Conservation (phyloP, 2,888 invertebrate genomes). For the Coelogynopora nodosa region DNA sequence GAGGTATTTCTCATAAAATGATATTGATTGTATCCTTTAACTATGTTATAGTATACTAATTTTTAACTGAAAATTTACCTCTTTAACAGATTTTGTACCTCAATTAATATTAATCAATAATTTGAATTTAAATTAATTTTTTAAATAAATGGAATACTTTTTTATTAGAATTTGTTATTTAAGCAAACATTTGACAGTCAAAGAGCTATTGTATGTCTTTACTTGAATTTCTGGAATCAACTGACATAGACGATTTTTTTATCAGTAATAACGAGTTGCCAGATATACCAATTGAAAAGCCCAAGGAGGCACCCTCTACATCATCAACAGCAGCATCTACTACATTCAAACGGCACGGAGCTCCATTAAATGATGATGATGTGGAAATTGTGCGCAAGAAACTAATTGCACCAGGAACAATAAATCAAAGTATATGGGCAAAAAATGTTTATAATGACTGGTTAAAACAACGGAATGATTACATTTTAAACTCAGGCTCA, state of each 20-base stretch:
- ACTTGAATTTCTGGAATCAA: background rate
- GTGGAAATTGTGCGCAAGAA: background rate
- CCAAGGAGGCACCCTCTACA: conserved; percentile 31
- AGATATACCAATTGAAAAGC: conserved; percentile 19
- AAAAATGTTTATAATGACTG: background rate
- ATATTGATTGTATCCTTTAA: no score
- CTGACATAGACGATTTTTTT: background rate
- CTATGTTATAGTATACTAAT: no score
- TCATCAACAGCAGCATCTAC: conserved; percentile 10
- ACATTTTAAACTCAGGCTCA: background rate
- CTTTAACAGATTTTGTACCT: no score
- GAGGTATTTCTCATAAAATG: no score
- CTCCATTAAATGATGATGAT: no score
- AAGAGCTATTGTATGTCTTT: background rate
- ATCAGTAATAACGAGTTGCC: background rate
- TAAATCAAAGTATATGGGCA: background rate
- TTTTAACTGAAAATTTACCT: no score
- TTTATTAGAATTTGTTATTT: no score
- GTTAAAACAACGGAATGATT: background rate
- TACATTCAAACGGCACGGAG: background rate
- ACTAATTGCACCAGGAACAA: background rate
- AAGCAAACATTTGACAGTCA: no score
- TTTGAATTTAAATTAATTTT: no score
- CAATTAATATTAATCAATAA: no score
- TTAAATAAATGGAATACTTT: no score